A percentile compares a stretch with the other conserved stretches of the same genome.
Conservation (phyloP, 2,888 invertebrate genomes). For the Quadriops clusia region DNA sequence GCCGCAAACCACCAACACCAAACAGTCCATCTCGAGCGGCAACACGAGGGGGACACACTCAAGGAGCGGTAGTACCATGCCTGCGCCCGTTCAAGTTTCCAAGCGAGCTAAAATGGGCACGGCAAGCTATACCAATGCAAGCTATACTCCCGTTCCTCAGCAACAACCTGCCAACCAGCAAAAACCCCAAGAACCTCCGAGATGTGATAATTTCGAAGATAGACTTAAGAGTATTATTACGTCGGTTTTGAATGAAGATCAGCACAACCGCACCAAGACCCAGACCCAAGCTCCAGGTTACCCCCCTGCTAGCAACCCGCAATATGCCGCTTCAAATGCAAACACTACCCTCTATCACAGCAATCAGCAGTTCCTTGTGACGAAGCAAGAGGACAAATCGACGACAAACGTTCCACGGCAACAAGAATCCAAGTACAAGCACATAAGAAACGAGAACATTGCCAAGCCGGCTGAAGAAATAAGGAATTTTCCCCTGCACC, state of each 20-base stretch:
- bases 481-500: slow-evolving; percentile 20
- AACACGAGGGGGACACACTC: slow-evolving; percentile 8
- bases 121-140: slow-evolving; percentile 8
- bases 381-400: slow-evolving; percentile 27
- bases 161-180: slow-evolving; percentile 7
- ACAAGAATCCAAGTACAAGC: slow-evolving; percentile 18
- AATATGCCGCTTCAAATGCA: slow-evolving; percentile 8
- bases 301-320: slow-evolving; percentile 10
- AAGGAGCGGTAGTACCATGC: slow-evolving; percentile 23
- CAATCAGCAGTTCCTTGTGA: slow-evolving; percentile 16
- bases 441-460: slow-evolving; percentile 24
- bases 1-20: slow-evolving; percentile 17
- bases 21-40: slow-evolving; percentile 11
- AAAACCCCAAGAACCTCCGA: slow-evolving; percentile 62
- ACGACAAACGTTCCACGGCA: too few species aligned
- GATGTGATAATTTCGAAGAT: slow-evolving; percentile 81
- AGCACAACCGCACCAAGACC: slow-evolving; percentile 41
- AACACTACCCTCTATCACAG: slow-evolving; percentile 14
- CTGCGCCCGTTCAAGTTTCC: slow-evolving; percentile 27
- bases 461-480: slow-evolving; percentile 24
- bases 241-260: slow-evolving; percentile 76
- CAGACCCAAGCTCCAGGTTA: slow-evolving; percentile 12
- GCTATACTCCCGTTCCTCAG: slow-evolving; percentile 1
- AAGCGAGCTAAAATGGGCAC: slow-evolving; percentile 29
- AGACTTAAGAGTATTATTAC: slow-evolving; percentile 78